Base-by-base conservation (phyloP, 2,113 vertebrate species). In the Alexandromys fortis region DNA sequence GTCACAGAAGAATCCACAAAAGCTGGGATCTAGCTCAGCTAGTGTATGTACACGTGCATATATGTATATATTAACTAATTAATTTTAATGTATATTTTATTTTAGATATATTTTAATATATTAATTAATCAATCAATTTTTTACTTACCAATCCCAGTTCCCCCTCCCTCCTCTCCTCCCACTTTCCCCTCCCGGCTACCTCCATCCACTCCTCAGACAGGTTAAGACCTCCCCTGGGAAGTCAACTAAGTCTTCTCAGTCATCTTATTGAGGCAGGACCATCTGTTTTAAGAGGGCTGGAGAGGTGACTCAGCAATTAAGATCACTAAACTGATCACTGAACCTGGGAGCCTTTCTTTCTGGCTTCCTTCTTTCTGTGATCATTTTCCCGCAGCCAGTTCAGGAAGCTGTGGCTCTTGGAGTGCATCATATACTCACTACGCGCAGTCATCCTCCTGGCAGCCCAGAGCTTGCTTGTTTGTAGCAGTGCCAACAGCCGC, bases 1-100 rank as follows among this genome's bases (percentile, higher is more conserved):
- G 70, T 47, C 65, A 83, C 75, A 75, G 33, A 88, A 63, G 38
- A 92, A 75, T 22, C 63, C 77, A 92, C 17, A 88, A 87, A 77
- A 77, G 67, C 33, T n/a, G 47, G 67, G 67, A 3, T 26, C 30
- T n/a, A 22, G 12, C 85, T 49, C 42, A 26, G 30, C 61, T 24
- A 28, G 42, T 47, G 11, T 75, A 24, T 73, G n/a, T 73, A 58
- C 58, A 58, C 5, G 33, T 3, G 35, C 38, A 7, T 14, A 24
- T 77, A 13, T 47, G 42, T 45, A 5, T 75, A 24, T 42, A 21
- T 21, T 58, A 58, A 58, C 19, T 58, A 58, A 58, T 58, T 58
- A 58, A 58, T 58, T 58, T 58, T 21, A 58, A 21, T 58, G 19
- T 58, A 58, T 58, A 58, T 58, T 21, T 58, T 58, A 58, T 58